Evolutionary conservation across 2,113 vertebrate genomes (phyloP).

Genomic region (Neolamprologus variostigma): DNA sequence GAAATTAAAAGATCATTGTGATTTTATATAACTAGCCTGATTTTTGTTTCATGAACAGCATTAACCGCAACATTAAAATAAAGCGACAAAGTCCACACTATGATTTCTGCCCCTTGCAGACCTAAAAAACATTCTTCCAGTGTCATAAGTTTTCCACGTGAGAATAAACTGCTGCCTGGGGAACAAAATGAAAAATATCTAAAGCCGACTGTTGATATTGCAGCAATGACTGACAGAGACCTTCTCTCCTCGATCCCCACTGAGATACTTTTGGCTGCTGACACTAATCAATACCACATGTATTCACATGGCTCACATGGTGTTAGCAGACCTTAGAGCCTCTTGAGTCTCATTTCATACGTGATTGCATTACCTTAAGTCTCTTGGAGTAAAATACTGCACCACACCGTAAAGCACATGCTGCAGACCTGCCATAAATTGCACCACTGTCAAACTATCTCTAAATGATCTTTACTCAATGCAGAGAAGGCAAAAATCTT

Average conservation of each 20-base stretch:
- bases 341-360: conserved; percentile 52
- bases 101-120: not conserved
- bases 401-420: not conserved
- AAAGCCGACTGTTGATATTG: not conserved
- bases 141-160: not conserved
- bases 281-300: conserved; percentile 65
- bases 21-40: not conserved
- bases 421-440: not conserved
- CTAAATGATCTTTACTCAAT: not conserved
- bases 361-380: conserved; percentile 52
- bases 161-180: conserved; percentile 17
- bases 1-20: not conserved
- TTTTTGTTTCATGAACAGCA: not conserved
- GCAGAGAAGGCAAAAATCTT: not conserved
- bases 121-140: not conserved
- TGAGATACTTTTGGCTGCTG: conserved; percentile 28
- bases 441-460: not conserved
- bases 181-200: conserved; percentile 3
- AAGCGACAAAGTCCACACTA: not conserved
- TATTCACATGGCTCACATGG: conserved; percentile 28
- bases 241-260: conserved; percentile 17
- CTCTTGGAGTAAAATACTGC: not conserved
- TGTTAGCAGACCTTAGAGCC: not conserved
- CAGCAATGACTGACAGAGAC: conserved; percentile 44
- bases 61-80: not conserved